Percentiles rank a stretch among this genome's conserved stretches.
Conservation (phyloP, 2,888 invertebrate species). For the Drosophila affinis region DNA sequence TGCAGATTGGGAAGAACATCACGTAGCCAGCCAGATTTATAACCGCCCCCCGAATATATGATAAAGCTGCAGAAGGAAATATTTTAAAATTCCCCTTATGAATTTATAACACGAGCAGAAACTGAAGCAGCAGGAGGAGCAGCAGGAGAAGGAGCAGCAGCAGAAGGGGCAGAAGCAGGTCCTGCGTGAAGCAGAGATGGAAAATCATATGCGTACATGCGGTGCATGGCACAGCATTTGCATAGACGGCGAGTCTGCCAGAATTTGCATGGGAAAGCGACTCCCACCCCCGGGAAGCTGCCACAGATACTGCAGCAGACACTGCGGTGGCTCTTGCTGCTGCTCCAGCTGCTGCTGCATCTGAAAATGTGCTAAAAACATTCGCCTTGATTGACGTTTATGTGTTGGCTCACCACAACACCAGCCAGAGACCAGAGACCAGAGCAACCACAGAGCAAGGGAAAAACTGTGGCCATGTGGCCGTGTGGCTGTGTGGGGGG, state of each 20-base stretch:
- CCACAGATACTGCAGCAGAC: no score
- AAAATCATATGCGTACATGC: constrained; percentile 65
- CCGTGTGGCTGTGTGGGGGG: no score
- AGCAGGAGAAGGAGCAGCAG: constrained; percentile 5
- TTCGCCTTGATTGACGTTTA: constrained; percentile 58
- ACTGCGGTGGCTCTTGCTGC: constrained; percentile 16
- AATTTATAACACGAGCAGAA: constrained; percentile 58
- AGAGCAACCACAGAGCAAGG: background rate
- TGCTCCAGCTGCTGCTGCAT: constrained; percentile 17
- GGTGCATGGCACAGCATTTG: constrained; percentile 38
- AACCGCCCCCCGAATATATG: constrained; percentile 27
- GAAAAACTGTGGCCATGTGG: background rate
- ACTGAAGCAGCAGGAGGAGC: constrained; percentile 13
- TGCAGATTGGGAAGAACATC: constrained; percentile 44
- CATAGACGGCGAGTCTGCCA: constrained; percentile 40
- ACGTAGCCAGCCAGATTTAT: constrained; percentile 60
- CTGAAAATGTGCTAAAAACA: constrained; percentile 56
- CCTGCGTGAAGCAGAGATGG: constrained; percentile 43
- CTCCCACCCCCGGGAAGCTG: constrained; percentile 34
- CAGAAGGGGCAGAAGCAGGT: constrained; percentile 22
- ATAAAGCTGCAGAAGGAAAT: constrained; percentile 38
- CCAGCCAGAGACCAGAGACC: constrained; percentile 1
- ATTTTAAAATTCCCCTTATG: constrained; percentile 66
- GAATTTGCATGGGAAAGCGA: constrained; percentile 57
- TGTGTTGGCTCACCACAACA: constrained; percentile 32